Conservation (phyloP, 2,888 invertebrate species). For the Metopia argyrocephala region DNA sequence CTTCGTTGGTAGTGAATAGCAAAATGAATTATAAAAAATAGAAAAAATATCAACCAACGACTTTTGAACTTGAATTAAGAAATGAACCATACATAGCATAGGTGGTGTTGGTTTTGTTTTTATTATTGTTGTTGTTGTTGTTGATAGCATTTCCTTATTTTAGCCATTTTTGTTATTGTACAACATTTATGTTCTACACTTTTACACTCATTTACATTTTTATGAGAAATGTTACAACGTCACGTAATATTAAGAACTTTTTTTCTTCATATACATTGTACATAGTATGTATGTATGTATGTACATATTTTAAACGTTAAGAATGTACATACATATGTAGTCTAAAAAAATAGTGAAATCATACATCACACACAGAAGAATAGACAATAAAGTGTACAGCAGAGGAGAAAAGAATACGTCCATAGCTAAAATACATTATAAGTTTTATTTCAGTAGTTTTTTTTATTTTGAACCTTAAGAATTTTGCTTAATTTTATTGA, state of each 20-base stretch:
- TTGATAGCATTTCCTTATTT: neutral
- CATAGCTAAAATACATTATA: neutral
- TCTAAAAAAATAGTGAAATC: neutral
- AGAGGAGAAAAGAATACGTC: neutral
- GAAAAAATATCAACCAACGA: constrained; percentile 35
- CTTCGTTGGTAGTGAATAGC: constrained; percentile 44
- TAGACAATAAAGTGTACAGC: neutral
- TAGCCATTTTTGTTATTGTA: neutral
- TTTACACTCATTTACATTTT: constrained; percentile 55
- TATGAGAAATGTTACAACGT: constrained; percentile 58
- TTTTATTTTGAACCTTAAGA: too few species aligned
- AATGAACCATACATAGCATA: constrained; percentile 39
- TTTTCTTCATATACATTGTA: constrained; percentile 1
- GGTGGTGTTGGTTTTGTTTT: neutral
- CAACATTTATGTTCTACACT: constrained; percentile 30
- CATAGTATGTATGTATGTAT: constrained; percentile 7
- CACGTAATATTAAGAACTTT: constrained; percentile 57
- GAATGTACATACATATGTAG: too few species aligned
- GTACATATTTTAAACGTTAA: too few species aligned
- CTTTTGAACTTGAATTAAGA: constrained; percentile 63
- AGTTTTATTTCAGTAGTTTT: neutral
- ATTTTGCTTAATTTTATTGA: too few species aligned
- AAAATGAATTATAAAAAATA: constrained; percentile 39
- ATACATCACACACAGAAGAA: neutral
- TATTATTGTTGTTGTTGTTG: neutral